These are phyloP conservation scores for Phortica variegata DNA, from an alignment of 1,140 invertebrate species.

Conservation along the genomic window DNA sequence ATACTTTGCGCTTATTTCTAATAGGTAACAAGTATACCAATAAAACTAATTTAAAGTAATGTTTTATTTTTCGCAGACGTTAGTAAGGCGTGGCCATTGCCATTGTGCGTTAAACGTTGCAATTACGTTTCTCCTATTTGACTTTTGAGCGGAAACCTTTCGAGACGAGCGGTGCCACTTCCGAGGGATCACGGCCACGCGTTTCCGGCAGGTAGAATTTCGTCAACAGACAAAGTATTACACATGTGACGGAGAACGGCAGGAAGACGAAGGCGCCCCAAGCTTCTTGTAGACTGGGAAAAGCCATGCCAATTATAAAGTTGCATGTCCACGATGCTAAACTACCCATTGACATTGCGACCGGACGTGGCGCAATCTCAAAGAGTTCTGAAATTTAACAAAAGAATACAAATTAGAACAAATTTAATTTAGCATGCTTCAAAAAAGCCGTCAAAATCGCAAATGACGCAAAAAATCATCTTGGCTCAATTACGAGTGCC, in stretches of 20 bases:
- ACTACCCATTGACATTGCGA: constrained; percentile 85
- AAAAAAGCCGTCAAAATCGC: no score
- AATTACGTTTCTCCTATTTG: constrained; percentile 21
- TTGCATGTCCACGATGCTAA: constrained; percentile 88
- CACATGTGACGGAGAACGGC: constrained; percentile 65
- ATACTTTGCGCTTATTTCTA: no score
- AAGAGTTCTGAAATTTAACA: constrained; percentile 73
- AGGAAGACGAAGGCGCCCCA: constrained; percentile 72
- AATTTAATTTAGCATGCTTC: no score
- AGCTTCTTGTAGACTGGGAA: constrained; percentile 67
- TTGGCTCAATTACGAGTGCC: no score
- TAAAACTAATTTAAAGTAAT: no score
- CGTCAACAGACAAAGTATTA: constrained; percentile 65
- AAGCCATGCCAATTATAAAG: constrained; percentile 82
- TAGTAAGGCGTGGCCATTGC: no score
- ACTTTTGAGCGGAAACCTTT: constrained; percentile 58
- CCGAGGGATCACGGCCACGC: constrained; percentile 63
- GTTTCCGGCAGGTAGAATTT: constrained; percentile 74
- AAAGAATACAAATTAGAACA: constrained; percentile 17
- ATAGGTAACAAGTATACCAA: no score
- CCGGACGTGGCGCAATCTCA: constrained; percentile 77
- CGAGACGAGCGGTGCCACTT: constrained; percentile 62
- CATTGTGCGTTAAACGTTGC: no score
- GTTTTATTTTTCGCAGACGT: no score
- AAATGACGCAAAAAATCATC: no score